These are phyloP conservation scores for Drosophila engyochracea DNA, from an alignment of 2,888 invertebrate genomes.

Conservation along the genomic window DNA sequence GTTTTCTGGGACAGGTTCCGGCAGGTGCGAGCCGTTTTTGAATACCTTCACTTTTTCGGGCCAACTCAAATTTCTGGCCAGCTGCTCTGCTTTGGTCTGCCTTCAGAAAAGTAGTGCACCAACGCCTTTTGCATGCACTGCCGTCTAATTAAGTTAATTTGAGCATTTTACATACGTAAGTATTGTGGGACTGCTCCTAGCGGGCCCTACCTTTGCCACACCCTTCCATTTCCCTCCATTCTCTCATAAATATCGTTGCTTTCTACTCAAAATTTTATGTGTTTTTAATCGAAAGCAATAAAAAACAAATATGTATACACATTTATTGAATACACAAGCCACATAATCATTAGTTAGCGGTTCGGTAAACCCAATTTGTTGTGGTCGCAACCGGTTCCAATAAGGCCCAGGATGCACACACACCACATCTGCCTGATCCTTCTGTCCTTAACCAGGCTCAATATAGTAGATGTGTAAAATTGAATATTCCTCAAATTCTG, in stretches of 20 bases:
- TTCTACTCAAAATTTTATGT: slow-evolving; percentile 57
- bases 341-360: slow-evolving; percentile 69
- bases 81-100: slow-evolving; percentile 39
- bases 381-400: slow-evolving; percentile 34
- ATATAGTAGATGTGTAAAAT: slow-evolving; percentile 1
- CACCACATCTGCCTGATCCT: slow-evolving; percentile 39
- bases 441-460: neutral
- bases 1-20: slow-evolving; percentile 65
- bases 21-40: slow-evolving; percentile 59
- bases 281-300: slow-evolving; percentile 78
- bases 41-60: slow-evolving; percentile 55
- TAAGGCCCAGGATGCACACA: slow-evolving; percentile 6
- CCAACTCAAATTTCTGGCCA: slow-evolving; percentile 52
- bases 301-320: slow-evolving; percentile 34
- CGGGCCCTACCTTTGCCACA: slow-evolving; percentile 4
- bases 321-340: slow-evolving; percentile 54
- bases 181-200: slow-evolving; percentile 8
- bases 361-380: slow-evolving; percentile 63
- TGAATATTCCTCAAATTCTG: neutral
- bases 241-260: slow-evolving; percentile 1
- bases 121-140: slow-evolving; percentile 64
- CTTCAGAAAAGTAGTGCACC: slow-evolving; percentile 68
- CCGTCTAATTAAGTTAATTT: slow-evolving; percentile 77
- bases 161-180: slow-evolving; percentile 76
- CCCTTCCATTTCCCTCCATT: slow-evolving; percentile 13